These are phyloP conservation scores for Macrobrachium rosenbergii DNA, from an alignment of 1,140 invertebrate genomes.

Conservation along the genomic window DNA sequence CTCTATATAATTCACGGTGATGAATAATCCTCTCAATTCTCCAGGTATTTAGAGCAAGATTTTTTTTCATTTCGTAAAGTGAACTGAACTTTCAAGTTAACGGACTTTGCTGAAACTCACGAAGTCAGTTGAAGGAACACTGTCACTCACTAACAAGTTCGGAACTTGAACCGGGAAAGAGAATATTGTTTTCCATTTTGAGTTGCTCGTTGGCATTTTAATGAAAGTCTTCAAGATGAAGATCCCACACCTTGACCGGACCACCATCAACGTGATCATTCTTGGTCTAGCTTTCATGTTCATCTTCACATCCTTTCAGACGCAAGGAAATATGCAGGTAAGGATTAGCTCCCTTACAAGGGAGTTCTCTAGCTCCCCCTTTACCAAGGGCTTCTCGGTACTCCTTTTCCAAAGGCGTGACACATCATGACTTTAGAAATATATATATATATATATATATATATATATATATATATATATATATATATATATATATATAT, in stretches of 20 bases:
- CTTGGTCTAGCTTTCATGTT: constrained; percentile 53
- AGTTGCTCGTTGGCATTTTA: too few relatives aligned
- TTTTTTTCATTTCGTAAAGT: too few relatives aligned
- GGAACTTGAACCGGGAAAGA: not conserved
- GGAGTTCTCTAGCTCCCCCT: not conserved
- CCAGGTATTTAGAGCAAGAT: too few relatives aligned
- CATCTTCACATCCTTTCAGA: constrained; percentile 57
- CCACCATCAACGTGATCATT: constrained; percentile 34
- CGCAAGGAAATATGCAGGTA: constrained; percentile 60
- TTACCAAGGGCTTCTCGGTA: not conserved
- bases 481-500: not conserved
- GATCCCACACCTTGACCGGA: constrained; percentile 24
- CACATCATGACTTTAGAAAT: too few relatives aligned
- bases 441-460: too few relatives aligned
- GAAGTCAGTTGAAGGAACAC: too few relatives aligned
- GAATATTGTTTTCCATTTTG: not conserved
- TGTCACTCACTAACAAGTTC: not conserved
- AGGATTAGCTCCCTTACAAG: not conserved
- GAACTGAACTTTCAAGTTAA: too few relatives aligned
- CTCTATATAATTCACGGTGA: too few relatives aligned
- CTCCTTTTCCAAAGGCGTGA: too few relatives aligned
- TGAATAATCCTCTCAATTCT: too few relatives aligned
- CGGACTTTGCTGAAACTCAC: too few relatives aligned
- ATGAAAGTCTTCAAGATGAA: constrained; percentile 39
- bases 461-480: not conserved